Conservation (phyloP, 2,888 invertebrate genomes). For the Acronicta psi region DNA sequence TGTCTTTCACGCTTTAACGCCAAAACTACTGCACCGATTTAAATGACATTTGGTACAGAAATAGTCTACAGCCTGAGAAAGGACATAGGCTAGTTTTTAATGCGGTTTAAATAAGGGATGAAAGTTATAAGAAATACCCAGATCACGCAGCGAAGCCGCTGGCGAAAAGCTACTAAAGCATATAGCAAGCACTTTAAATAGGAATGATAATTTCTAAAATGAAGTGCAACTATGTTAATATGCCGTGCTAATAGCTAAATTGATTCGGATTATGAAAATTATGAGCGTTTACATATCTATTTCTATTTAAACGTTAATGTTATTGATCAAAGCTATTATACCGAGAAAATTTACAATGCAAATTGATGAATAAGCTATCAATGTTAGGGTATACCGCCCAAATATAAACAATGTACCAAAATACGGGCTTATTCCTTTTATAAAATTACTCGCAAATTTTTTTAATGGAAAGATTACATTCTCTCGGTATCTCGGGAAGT, state of each 20-base stretch:
- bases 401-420: conserved; percentile 66
- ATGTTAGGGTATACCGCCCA: conserved; percentile 55
- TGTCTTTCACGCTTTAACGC: too few relatives aligned
- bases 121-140: too few relatives aligned
- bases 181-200: too few relatives aligned
- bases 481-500: conserved; percentile 35
- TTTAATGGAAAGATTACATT: conserved; percentile 59
- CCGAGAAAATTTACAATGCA: conserved; percentile 67
- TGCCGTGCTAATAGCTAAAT: conserved; percentile 19
- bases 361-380: conserved; percentile 72
- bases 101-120: too few relatives aligned
- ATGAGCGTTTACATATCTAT: conserved; percentile 27
- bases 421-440: conserved; percentile 58
- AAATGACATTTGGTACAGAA: too few relatives aligned
- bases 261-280: conserved; percentile 42
- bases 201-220: not conserved
- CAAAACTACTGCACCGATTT: too few relatives aligned
- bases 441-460: conserved; percentile 54
- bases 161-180: too few relatives aligned
- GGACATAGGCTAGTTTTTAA: too few relatives aligned
- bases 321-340: conserved; percentile 63
- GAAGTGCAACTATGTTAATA: conserved; percentile 3
- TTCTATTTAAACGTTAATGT: conserved; percentile 52
- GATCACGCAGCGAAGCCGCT: too few relatives aligned
- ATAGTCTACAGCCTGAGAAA: too few relatives aligned